Evolutionary conservation across 1,140 invertebrate genomes (phyloP).

Genomic region (Drosophila jambulina): DNA sequence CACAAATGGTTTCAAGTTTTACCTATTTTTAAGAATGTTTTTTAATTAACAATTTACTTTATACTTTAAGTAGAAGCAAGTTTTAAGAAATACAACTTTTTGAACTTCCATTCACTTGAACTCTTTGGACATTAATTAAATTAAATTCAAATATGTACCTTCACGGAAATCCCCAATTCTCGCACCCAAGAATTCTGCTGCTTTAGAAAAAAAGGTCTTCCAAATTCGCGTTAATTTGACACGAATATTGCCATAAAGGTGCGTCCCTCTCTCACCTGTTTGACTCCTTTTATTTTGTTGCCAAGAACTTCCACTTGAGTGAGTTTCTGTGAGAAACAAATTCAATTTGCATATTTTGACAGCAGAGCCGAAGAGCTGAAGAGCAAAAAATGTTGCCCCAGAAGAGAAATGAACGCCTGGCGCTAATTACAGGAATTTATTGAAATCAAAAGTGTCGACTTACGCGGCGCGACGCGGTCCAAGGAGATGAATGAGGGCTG

Average conservation of each 20-base stretch:
- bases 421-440: conserved; percentile 81
- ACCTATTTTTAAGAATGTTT: background rate
- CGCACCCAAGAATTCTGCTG: background rate
- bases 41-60: too few species aligned
- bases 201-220: background rate
- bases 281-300: conserved; percentile 36
- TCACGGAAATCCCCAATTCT: background rate
- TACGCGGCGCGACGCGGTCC: conserved; percentile 10
- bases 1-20: background rate
- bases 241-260: conserved; percentile 9
- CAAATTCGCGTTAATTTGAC: conserved; percentile 21
- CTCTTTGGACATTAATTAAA: conserved; percentile 15
- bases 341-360: conserved; percentile 77
- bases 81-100: background rate
- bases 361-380: conserved; percentile 27
- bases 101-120: background rate
- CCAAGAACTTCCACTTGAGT: conserved; percentile 58
- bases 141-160: conserved; percentile 10
- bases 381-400: conserved; percentile 36
- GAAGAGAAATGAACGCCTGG: conserved; percentile 69
- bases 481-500: conserved; percentile 16
- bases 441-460: conserved; percentile 79
- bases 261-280: conserved; percentile 38
- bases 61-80: background rate
- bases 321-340: conserved; percentile 57